phyloP scores from a whole-genome alignment of 2,797 vertebrate species.

The Oreochromis mossambicus region DNA sequence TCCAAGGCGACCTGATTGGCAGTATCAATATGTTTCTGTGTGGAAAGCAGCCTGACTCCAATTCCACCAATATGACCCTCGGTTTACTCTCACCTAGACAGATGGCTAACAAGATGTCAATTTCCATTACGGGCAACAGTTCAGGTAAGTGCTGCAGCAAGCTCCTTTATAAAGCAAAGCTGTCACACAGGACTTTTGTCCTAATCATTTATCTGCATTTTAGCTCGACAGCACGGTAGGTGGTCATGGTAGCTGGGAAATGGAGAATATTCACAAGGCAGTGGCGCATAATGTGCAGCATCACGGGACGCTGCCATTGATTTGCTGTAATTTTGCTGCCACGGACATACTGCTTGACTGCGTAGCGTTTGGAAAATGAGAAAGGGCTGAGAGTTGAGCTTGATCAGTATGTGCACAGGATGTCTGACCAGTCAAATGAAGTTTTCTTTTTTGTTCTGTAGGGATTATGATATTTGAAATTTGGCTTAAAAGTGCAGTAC shows the following conservation, averaged over 20 bases:
- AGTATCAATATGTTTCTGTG: conserved; percentile 71
- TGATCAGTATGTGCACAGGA: background rate
- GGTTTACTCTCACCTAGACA: background rate
- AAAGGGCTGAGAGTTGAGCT: background rate
- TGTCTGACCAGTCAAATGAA: background rate
- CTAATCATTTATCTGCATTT: background rate
- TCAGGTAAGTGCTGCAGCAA: conserved; percentile 57
- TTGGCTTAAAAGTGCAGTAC: background rate
- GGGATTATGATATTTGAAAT: background rate
- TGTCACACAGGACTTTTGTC: background rate
- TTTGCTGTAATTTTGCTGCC: background rate
- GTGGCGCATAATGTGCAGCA: background rate
- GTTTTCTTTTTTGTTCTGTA: background rate
- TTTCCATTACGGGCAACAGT: conserved; percentile 16
- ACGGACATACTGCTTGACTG: background rate
- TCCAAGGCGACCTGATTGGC: conserved; percentile 55
- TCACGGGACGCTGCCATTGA: background rate
- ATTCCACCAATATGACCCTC: conserved; percentile 40
- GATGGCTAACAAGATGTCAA: background rate
- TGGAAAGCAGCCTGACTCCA: conserved; percentile 43
- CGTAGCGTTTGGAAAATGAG: background rate
- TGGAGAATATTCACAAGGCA: background rate
- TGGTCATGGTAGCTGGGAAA: background rate
- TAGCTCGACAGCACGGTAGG: background rate
- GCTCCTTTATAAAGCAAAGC: background rate